Evolutionary conservation across 2,797 vertebrate genomes (phyloP).

Genomic region (Artibeus lituratus): DNA sequence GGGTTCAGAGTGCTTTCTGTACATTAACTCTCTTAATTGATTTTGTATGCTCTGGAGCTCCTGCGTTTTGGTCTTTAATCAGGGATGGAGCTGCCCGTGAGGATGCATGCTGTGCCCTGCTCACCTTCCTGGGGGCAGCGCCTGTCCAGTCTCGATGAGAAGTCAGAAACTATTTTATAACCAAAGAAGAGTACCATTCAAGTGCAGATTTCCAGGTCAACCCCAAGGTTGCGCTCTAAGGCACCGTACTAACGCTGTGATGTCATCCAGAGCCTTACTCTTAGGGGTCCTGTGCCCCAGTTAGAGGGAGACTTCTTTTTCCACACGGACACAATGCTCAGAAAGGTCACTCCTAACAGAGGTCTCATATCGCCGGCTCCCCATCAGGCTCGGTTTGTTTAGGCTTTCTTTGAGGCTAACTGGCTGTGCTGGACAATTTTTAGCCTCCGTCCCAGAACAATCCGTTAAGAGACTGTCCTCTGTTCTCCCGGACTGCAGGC

Average conservation of each 20-base stretch:
- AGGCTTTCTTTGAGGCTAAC: conserved; percentile 69
- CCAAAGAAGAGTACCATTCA: background rate
- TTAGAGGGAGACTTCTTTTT: conserved; percentile 52
- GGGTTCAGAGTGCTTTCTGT: conserved; percentile 34
- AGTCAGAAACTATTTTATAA: background rate
- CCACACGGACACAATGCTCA: conserved; percentile 15
- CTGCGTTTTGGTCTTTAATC: background rate
- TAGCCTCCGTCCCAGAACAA: conserved; percentile 63
- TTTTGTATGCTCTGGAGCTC: background rate
- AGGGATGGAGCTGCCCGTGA: background rate
- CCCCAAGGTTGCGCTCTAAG: background rate
- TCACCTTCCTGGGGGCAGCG: background rate
- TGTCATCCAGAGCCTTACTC: conserved; percentile 16
- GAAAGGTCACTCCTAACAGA: conserved; percentile 49
- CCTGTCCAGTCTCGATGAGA: background rate
- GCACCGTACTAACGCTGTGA: background rate
- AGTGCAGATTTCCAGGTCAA: background rate
- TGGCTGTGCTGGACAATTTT: conserved; percentile 66
- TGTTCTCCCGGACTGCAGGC: conserved; percentile 38
- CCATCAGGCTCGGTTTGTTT: conserved; percentile 46
- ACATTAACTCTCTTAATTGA: conserved; percentile 43
- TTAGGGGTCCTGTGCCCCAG: background rate
- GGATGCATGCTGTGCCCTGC: background rate
- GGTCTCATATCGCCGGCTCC: conserved; percentile 16
- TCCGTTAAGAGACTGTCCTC: conserved; percentile 52